Evolutionary conservation across 2,888 invertebrate genomes (phyloP).

Genomic region (Cheilosia pagana): DNA sequence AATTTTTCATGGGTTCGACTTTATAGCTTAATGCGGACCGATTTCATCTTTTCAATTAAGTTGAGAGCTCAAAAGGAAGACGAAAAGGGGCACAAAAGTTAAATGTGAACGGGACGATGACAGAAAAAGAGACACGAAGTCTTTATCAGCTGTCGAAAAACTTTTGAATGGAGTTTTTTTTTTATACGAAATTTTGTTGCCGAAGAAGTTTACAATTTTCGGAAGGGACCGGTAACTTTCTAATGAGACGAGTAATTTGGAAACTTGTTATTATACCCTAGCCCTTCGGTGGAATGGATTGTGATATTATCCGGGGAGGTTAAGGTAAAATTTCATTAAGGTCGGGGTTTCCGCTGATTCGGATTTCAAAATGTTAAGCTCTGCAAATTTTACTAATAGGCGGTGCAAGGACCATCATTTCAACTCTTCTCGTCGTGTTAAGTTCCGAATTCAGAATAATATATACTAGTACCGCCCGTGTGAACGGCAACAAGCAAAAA

Average conservation of each 20-base stretch:
- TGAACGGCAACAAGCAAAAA: too few relatives aligned
- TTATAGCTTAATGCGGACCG: conserved; percentile 1
- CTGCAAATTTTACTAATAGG: too few relatives aligned
- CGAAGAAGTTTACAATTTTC: not conserved
- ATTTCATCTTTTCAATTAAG: conserved; percentile 14
- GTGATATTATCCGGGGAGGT: too few relatives aligned
- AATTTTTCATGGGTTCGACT: conserved; percentile 5
- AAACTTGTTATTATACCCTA: too few relatives aligned
- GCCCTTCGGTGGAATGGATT: too few relatives aligned
- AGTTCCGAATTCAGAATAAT: too few relatives aligned
- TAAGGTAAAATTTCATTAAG: too few relatives aligned
- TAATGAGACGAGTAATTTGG: not conserved
- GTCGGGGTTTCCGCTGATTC: too few relatives aligned
- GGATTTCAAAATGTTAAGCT: too few relatives aligned
- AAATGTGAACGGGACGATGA: not conserved
- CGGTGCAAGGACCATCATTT: too few relatives aligned
- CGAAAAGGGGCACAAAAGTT: not conserved
- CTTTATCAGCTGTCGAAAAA: conserved; percentile 4
- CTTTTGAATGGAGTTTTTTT: not conserved
- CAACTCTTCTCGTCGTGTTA: too few relatives aligned
- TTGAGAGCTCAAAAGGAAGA: not conserved
- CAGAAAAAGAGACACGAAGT: not conserved
- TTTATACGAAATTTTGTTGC: not conserved
- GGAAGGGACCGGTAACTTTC: not conserved
- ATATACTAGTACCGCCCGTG: too few relatives aligned